Evolutionary conservation across 2,113 vertebrate genomes (phyloP).

Genomic region (Eretmochelys imbricata): DNA sequence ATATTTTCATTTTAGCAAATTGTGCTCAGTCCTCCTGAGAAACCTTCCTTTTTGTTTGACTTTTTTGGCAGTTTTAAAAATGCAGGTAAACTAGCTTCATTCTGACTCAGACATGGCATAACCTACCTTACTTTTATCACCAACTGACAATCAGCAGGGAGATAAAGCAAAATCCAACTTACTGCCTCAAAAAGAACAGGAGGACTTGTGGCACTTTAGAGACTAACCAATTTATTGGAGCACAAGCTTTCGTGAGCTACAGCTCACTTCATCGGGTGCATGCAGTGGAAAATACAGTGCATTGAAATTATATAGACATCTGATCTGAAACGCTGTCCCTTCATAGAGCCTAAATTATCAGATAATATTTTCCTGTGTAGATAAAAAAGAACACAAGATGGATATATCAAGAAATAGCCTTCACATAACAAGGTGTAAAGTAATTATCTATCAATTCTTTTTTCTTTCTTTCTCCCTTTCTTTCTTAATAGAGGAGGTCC

Average conservation of each 20-base stretch:
- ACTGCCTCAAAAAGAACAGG: too few species aligned
- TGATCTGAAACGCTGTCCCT: neutral
- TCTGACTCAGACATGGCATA: neutral
- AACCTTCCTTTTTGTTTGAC: neutral
- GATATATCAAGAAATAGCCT: neutral
- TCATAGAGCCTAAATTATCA: neutral
- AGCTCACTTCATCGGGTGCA: too few species aligned
- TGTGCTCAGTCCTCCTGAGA: neutral
- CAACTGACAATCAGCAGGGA: neutral
- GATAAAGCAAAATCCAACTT: accelerated
- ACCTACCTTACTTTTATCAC: accelerated
- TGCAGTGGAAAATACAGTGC: too few species aligned
- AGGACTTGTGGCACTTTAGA: too few species aligned
- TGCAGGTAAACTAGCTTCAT: neutral
- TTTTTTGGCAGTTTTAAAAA: accelerated
- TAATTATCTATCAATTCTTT: neutral
- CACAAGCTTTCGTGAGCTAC: too few species aligned
- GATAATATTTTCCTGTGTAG: neutral
- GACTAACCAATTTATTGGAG: too few species aligned
- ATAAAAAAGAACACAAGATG: neutral
- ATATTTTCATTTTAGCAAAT: neutral
- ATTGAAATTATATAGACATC: accelerated
- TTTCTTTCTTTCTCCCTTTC: neutral
- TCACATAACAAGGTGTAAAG: neutral
- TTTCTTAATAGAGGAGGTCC: neutral